phyloP scores from a whole-genome alignment of 2,113 vertebrate genomes.

The western clawed frog (Xenopus tropicalis) region DNA sequence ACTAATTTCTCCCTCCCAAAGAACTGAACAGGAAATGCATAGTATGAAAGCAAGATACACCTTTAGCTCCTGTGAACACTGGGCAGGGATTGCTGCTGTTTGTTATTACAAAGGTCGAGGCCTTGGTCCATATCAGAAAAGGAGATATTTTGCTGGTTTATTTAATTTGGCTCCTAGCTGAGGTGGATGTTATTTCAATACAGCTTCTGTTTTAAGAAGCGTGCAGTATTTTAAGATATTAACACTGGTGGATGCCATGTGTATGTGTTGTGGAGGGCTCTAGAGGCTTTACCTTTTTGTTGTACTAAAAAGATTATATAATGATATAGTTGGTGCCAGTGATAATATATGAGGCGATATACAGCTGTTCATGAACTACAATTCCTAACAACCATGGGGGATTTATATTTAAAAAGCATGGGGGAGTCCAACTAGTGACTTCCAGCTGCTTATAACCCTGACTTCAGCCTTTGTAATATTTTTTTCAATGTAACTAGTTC shows the following conservation, averaged over 20 bases:
- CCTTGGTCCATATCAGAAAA: background rate
- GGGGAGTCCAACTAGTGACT: background rate
- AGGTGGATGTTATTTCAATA: conserved; percentile 2
- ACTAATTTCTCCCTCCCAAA: background rate
- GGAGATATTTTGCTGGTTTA: conserved; percentile 5
- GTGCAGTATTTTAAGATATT: conserved; percentile 6
- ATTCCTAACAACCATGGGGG: background rate
- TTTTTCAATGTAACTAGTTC: background rate
- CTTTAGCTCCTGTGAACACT: background rate
- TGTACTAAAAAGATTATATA: background rate
- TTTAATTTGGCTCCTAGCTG: conserved; percentile 1
- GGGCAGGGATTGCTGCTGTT: conserved; percentile 14
- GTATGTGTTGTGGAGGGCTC: conserved; percentile 11
- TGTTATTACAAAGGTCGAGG: conserved; percentile 16
- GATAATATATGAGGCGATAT: background rate
- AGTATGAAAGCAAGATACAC: background rate
- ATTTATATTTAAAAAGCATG: background rate
- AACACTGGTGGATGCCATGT: background rate
- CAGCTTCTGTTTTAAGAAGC: conserved; percentile 35
- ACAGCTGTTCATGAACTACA: conserved; percentile 14
- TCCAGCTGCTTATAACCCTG: too few relatives aligned
- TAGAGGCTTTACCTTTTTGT: background rate
- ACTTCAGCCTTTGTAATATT: too few relatives aligned
- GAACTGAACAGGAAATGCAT: background rate
- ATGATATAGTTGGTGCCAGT: too few relatives aligned